Percentiles rank a stretch among this genome's conserved stretches.
These are phyloP conservation scores for Sceloporus tristichus DNA, from an alignment of 2,113 vertebrate genomes.

Conservation along the genomic window DNA sequence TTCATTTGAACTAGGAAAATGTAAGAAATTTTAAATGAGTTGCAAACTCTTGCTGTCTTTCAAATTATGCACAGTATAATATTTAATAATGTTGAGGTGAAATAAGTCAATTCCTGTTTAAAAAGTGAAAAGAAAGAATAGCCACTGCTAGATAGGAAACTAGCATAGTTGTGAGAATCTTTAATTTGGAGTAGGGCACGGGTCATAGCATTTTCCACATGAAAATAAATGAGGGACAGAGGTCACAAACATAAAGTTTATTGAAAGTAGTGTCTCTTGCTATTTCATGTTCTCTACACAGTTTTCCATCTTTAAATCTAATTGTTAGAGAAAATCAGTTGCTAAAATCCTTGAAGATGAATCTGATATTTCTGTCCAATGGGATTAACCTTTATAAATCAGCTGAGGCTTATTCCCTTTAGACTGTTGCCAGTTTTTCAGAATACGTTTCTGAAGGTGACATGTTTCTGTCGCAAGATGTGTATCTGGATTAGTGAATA, in stretches of 20 bases:
- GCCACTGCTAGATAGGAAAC: neutral
- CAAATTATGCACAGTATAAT: neutral
- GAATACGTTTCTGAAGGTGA: constrained; percentile 41
- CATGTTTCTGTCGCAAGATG: neutral
- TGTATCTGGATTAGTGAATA: constrained; percentile 4
- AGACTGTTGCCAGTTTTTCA: constrained; percentile 50
- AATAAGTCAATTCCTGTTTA: neutral
- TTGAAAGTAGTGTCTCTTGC: constrained; percentile 19
- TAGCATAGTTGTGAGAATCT: neutral
- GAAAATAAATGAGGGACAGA: constrained; percentile 58
- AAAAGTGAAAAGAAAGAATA: neutral
- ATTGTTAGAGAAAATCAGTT: constrained; percentile 36
- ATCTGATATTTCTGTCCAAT: constrained; percentile 51
- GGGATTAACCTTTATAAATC: constrained; percentile 47
- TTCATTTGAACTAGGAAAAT: neutral
- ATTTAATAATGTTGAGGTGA: constrained; percentile 14
- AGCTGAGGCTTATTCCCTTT: constrained; percentile 45
- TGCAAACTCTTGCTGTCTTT: neutral
- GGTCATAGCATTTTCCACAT: constrained; percentile 57
- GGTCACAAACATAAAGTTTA: constrained; percentile 46
- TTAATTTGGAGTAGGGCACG: constrained; percentile 7
- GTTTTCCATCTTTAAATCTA: constrained; percentile 34
- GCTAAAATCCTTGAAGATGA: constrained; percentile 65
- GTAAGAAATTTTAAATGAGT: neutral
- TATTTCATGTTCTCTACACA: constrained; percentile 50